These are phyloP conservation scores for Drosophila prolongata DNA, from an alignment of 2,888 invertebrate species.

Conservation along the genomic window DNA sequence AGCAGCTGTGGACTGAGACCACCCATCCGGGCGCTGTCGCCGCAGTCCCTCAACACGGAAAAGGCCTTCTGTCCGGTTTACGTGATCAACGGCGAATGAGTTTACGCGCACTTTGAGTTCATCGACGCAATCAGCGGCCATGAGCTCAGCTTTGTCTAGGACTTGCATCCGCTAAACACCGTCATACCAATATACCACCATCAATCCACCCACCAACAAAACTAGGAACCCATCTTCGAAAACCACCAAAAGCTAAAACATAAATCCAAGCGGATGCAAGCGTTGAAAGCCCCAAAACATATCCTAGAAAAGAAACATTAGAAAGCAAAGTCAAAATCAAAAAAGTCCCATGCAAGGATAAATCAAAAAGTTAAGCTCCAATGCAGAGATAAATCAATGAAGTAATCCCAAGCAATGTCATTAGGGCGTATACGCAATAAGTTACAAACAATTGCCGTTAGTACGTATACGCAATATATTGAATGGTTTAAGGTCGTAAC, in stretches of 20 bases:
- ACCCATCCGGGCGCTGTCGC: constrained; percentile 66
- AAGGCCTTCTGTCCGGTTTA: constrained; percentile 82
- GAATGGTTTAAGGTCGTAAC: neutral
- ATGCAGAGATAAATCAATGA: neutral
- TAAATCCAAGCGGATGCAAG: constrained; percentile 3
- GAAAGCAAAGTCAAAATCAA: constrained; percentile 4
- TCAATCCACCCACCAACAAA: constrained; percentile 37
- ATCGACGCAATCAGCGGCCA: constrained; percentile 79
- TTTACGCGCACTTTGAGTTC: constrained; percentile 83
- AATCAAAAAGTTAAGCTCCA: neutral
- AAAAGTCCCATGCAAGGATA: neutral
- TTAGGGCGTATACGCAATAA: constrained; percentile 23
- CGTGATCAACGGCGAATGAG: constrained; percentile 83
- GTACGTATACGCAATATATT: constrained; percentile 19
- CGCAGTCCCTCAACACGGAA: constrained; percentile 73
- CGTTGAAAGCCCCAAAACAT: constrained; percentile 12
- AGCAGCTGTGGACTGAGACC: constrained; percentile 60
- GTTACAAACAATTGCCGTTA: constrained; percentile 13
- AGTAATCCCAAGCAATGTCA: constrained; percentile 1
- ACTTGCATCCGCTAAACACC: constrained; percentile 16
- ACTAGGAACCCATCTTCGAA: constrained; percentile 8
- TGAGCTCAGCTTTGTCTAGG: constrained; percentile 80
- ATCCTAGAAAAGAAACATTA: constrained; percentile 15
- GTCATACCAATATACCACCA: constrained; percentile 16
- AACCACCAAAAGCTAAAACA: constrained; percentile 14